phyloP scores from a whole-genome alignment of 2,797 vertebrate genomes.

The Spondyliosoma cantharus region DNA sequence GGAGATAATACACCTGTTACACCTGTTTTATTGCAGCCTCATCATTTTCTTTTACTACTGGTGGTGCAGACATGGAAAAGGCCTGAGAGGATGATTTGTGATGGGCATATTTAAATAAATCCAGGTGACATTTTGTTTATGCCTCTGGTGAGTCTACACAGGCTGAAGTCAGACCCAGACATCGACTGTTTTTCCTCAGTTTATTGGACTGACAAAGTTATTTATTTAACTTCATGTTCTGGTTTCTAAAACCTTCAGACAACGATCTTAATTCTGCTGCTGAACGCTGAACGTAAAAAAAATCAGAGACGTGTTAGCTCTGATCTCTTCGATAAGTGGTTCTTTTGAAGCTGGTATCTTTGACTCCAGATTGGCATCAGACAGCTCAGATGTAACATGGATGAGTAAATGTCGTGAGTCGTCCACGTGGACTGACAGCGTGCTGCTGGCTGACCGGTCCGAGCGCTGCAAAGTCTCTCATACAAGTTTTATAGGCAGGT shows the following conservation, averaged over 20 bases:
- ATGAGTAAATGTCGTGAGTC: background rate
- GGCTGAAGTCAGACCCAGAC: background rate
- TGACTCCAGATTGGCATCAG: background rate
- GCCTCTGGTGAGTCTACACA: background rate
- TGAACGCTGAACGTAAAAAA: background rate
- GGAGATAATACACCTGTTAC: too few relatives aligned
- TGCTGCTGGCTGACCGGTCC: background rate
- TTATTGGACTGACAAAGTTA: background rate
- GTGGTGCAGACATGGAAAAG: background rate
- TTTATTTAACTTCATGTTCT: background rate
- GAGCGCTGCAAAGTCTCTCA: background rate
- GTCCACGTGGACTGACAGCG: conserved; percentile 1
- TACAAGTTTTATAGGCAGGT: background rate
- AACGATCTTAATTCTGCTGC: background rate
- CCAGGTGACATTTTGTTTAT: background rate
- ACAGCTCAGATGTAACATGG: background rate
- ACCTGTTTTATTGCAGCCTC: background rate
- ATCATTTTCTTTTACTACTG: background rate
- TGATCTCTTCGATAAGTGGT: background rate
- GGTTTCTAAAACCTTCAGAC: background rate
- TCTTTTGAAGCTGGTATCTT: background rate
- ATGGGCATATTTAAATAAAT: background rate
- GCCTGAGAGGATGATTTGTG: background rate
- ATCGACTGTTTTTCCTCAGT: background rate
- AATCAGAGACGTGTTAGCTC: background rate